Percentiles rank a stretch among this genome's conserved stretches.
These are phyloP conservation scores for Boloria euphrosyne DNA, from an alignment of 2,888 invertebrate species.

Conservation along the genomic window DNA sequence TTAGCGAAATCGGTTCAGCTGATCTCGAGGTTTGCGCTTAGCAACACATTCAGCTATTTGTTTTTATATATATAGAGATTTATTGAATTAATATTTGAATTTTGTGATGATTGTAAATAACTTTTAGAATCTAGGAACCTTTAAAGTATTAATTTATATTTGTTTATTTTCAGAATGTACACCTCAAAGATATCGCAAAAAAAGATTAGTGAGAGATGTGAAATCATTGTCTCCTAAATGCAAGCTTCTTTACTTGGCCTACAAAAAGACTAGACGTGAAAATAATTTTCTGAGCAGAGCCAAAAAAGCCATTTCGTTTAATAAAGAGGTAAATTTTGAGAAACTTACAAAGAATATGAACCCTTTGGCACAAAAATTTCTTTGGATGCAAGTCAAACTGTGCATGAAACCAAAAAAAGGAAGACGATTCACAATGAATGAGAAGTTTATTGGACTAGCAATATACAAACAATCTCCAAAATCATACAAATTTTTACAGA, in stretches of 20 bases:
- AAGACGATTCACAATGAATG: not conserved
- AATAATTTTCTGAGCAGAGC: not conserved
- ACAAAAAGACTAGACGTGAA: not conserved
- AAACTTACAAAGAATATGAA: not conserved
- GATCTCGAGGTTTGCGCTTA: not conserved
- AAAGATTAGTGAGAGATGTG: not conserved
- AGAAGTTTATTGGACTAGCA: not conserved
- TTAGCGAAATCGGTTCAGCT: too few species aligned
- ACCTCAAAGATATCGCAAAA: not conserved
- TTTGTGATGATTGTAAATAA: too few species aligned
- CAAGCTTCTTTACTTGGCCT: not conserved
- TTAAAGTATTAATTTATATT: too few species aligned
- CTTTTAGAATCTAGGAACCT: too few species aligned
- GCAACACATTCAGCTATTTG: not conserved
- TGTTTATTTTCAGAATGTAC: not conserved
- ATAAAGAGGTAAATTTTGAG: not conserved
- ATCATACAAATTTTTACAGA: constrained; percentile 10
- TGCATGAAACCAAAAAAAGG: not conserved
- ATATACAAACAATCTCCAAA: constrained; percentile 16
- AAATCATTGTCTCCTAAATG: not conserved
- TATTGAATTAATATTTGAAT: too few species aligned
- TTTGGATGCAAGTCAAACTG: not conserved
- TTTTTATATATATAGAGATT: not conserved
- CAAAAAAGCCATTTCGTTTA: not conserved
- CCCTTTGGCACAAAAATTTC: not conserved